These are phyloP conservation scores for Candidula unifasciata DNA, from an alignment of 2,888 invertebrate genomes.

Conservation along the genomic window DNA sequence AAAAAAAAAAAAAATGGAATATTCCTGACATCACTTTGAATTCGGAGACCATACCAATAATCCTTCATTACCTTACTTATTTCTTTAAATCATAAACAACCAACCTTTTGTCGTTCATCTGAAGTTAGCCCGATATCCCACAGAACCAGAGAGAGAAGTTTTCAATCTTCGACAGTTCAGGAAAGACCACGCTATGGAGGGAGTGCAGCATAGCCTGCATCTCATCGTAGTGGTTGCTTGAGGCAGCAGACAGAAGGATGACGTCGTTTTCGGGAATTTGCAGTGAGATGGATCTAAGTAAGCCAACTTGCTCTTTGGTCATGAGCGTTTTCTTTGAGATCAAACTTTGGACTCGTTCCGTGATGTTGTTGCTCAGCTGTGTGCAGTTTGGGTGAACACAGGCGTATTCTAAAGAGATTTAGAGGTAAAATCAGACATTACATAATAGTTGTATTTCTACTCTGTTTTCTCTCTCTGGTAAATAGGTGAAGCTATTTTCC, in stretches of 20 bases:
- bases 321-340: background rate
- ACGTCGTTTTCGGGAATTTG: conserved; percentile 34
- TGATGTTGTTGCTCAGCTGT: background rate
- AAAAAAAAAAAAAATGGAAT: too few species aligned
- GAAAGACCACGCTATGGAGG: conserved; percentile 25
- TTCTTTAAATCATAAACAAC: background rate
- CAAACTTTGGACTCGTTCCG: conserved; percentile 6
- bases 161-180: background rate
- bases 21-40: too few species aligned
- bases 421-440: too few species aligned
- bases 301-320: conserved; percentile 2
- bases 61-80: too few species aligned
- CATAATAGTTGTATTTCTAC: too few species aligned
- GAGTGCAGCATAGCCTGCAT: conserved; percentile 35
- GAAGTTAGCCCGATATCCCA: conserved; percentile 26
- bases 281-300: conserved; percentile 4
- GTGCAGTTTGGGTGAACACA: conserved; percentile 5
- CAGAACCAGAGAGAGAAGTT: conserved; percentile 28
- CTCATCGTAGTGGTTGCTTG: conserved; percentile 29
- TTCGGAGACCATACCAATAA: too few species aligned
- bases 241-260: conserved; percentile 29
- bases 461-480: too few species aligned
- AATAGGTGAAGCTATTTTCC: too few species aligned
- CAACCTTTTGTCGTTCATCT: background rate
- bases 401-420: conserved; percentile 13